These are phyloP conservation scores for Paraplagusia blochii DNA, from an alignment of 2,113 vertebrate species.

Conservation along the genomic window DNA sequence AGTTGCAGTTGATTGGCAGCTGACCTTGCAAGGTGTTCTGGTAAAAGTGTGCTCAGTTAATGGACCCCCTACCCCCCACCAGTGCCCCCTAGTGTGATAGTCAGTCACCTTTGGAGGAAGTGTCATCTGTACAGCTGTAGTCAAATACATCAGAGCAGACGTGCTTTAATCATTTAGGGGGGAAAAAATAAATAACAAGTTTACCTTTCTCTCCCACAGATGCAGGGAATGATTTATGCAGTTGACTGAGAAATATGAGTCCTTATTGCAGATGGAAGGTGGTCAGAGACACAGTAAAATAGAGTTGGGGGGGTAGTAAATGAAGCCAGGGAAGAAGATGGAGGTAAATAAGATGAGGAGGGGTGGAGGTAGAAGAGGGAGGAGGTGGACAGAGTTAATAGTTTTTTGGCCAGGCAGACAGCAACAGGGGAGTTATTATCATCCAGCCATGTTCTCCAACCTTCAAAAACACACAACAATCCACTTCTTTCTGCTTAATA, in stretches of 20 bases:
- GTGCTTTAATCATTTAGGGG: conserved; percentile 29
- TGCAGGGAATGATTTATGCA: conserved; percentile 63
- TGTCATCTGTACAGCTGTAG: conserved; percentile 43
- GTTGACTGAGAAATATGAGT: conserved; percentile 67
- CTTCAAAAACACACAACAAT: conserved; percentile 55
- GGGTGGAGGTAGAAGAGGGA: conserved; percentile 24
- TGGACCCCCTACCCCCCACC: conserved; percentile 50
- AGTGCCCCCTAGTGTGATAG: too few relatives aligned
- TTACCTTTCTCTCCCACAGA: conserved; percentile 44
- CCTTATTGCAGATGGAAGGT: conserved; percentile 31
- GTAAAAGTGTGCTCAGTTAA: conserved; percentile 47
- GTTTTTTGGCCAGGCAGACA: conserved; percentile 29
- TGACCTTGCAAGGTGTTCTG: conserved; percentile 61
- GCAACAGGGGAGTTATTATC: conserved; percentile 64
- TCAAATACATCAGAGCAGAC: conserved; percentile 56
- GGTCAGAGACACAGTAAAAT: conserved; percentile 19
- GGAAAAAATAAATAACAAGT: conserved; percentile 47
- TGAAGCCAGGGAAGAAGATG: conserved; percentile 39
- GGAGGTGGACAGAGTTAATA: conserved; percentile 46
- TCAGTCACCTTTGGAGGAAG: conserved; percentile 39
- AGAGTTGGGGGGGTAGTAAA: conserved; percentile 42
- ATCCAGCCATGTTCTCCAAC: conserved; percentile 51
- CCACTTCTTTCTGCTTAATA: conserved; percentile 54
- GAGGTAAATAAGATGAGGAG: conserved; percentile 58
- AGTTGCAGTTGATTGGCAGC: conserved; percentile 66